Evolutionary conservation across 2,113 vertebrate genomes (phyloP).

Genomic region (Microtus montanus): DNA sequence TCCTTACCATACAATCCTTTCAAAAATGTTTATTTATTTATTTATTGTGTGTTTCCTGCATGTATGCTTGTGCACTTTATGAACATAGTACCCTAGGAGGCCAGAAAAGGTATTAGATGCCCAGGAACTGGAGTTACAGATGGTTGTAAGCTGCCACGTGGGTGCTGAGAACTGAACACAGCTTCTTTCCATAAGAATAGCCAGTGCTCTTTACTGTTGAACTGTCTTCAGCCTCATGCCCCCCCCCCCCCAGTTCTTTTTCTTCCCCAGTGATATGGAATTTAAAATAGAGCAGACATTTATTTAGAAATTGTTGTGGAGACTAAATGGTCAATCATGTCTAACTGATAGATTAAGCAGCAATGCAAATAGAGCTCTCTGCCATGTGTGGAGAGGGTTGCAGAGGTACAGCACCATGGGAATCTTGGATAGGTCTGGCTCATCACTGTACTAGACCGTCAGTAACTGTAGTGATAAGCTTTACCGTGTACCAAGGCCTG

Average conservation of each 20-base stretch:
- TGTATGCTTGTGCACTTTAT: background rate
- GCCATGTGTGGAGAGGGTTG: background rate
- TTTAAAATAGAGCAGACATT: background rate
- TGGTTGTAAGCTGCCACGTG: background rate
- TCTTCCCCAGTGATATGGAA: background rate
- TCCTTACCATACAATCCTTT: background rate
- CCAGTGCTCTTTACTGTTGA: background rate
- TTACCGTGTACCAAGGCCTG: background rate
- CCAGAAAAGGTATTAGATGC: background rate
- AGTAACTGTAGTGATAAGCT: background rate
- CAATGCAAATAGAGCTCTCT: background rate
- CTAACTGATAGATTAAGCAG: background rate
- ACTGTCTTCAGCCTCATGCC: background rate
- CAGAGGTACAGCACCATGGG: background rate
- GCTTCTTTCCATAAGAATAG: background rate
- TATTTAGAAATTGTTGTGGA: background rate
- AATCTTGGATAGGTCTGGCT: background rate
- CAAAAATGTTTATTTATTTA: background rate
- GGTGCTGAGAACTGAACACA: background rate
- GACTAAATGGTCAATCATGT: background rate
- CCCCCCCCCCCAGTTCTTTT: background rate
- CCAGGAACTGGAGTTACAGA: background rate
- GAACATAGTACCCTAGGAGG: background rate
- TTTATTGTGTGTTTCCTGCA: background rate
- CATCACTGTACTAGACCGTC: background rate